phyloP scores from a whole-genome alignment of 2,888 invertebrate genomes.

The Melieria omissa region DNA sequence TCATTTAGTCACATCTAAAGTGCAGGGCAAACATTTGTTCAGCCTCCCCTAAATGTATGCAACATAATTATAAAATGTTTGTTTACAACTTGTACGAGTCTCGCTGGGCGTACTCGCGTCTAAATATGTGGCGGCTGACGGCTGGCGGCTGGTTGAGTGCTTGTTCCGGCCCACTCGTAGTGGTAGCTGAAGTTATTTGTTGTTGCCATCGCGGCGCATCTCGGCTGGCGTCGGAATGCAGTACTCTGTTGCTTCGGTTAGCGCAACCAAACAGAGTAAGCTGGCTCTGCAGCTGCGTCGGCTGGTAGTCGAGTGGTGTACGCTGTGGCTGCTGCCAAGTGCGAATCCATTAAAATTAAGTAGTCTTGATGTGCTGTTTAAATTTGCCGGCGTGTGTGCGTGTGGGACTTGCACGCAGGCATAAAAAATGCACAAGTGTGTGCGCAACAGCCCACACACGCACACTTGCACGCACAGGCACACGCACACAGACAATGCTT shows the following conservation, averaged over 20 bases:
- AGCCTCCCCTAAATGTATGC: conserved; percentile 32
- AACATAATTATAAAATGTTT: conserved; percentile 42
- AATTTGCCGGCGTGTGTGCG: conserved; percentile 14
- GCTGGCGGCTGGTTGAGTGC: background rate
- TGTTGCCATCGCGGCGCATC: background rate
- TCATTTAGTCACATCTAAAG: conserved; percentile 35
- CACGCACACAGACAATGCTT: background rate
- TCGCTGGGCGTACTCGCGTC: background rate
- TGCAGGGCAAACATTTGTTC: conserved; percentile 37
- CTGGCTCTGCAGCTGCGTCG: background rate
- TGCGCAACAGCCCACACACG: background rate
- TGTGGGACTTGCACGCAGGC: background rate
- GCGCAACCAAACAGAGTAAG: background rate
- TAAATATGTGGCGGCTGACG: background rate
- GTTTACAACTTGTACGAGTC: conserved; percentile 20
- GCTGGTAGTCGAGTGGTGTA: background rate
- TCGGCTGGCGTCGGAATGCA: too few relatives aligned
- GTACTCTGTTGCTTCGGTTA: background rate
- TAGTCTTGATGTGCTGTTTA: conserved; percentile 33
- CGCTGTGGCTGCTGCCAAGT: conserved; percentile 10
- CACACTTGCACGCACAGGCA: background rate
- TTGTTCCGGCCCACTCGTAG: background rate
- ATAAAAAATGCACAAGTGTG: conserved; percentile 6
- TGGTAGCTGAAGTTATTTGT: background rate
- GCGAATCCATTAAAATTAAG: conserved; percentile 27